Evolutionary conservation across 2,888 invertebrate species (phyloP).

Genomic region (Mycalesis mineus): DNA sequence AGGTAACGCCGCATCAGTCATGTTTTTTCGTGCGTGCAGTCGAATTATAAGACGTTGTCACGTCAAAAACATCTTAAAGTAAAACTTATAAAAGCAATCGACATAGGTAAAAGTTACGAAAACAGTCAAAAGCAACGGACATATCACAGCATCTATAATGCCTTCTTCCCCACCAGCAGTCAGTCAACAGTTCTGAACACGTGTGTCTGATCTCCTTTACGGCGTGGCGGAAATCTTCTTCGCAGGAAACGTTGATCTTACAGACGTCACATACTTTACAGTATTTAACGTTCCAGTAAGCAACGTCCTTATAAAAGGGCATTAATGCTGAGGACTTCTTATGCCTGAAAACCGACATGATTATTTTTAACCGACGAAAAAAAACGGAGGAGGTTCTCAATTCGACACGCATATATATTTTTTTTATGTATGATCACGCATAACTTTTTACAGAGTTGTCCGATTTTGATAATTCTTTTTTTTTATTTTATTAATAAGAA

Average conservation of each 20-base stretch:
- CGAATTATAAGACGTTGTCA: too few relatives aligned
- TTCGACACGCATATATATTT: too few relatives aligned
- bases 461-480: too few relatives aligned
- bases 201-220: slow-evolving; percentile 44
- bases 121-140: slow-evolving; percentile 35
- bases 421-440: too few relatives aligned
- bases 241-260: slow-evolving; percentile 47
- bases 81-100: too few relatives aligned
- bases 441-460: too few relatives aligned
- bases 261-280: slow-evolving; percentile 55
- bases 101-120: too few relatives aligned
- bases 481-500: too few relatives aligned
- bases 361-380: background rate
- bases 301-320: slow-evolving; percentile 53
- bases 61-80: too few relatives aligned
- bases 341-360: slow-evolving; percentile 36
- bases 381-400: too few relatives aligned
- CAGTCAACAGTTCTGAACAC: slow-evolving; percentile 51
- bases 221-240: slow-evolving; percentile 41
- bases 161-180: slow-evolving; percentile 59
- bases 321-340: slow-evolving; percentile 39
- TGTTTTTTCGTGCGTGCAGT: too few relatives aligned
- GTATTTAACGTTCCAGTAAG: slow-evolving; percentile 53
- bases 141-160: slow-evolving; percentile 59
- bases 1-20: too few relatives aligned